Base-by-base conservation (phyloP, 2,888 invertebrate species). In the Smittia sp. region DNA sequence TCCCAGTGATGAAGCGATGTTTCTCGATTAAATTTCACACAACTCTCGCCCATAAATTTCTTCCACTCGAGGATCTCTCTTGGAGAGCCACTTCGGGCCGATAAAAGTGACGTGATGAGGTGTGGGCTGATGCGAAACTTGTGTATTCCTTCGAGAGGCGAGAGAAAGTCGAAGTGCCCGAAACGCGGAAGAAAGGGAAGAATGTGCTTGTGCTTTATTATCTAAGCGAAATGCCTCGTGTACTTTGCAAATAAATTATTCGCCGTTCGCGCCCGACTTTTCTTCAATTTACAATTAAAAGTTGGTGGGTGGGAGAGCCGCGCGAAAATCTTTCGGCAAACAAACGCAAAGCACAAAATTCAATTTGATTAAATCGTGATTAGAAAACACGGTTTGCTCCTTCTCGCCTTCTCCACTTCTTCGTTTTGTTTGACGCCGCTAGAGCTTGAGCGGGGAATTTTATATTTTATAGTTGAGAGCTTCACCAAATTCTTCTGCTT, bases 201-300 rank as follows among this genome's bases (percentile, higher is more conserved):
- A 32, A 32, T 32, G 32, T 32, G 32, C 32, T 32, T 32, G 32
- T 32, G 32, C 32, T 32, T 66, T 66, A 66, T 66, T 66, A 66
- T 66, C 66, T 66, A 39, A 22, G 9, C n/a, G 15, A 58, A 58
- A 70, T 70, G 54, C 69, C 32, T 70, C 54, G 69, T 39, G 69
- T 54, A 25, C 27, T 70, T 54, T n/a, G 69, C 69, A 70, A 70
- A 70, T 70, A 70, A 70, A 70, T 70, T 70, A 70, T 32, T 32
- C 54, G 20, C 22, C 22, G 20, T 58, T n/a, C 58, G 22, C 9
- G 65, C 22, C 65, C 20, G 58, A 65, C 22, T 65, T 58, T 58
- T 24, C n/a, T n/a, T 65, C 65, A 24, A 27, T 65, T 65, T n/a
- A 32, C 65, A 65, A 65, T 65, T 22, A 65, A 65, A 65, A 65